Evolutionary conservation across 2,113 vertebrate species (phyloP), one percentile per base, ranked within the genome.

Genomic region (Chunga burmeisteri): DNA sequence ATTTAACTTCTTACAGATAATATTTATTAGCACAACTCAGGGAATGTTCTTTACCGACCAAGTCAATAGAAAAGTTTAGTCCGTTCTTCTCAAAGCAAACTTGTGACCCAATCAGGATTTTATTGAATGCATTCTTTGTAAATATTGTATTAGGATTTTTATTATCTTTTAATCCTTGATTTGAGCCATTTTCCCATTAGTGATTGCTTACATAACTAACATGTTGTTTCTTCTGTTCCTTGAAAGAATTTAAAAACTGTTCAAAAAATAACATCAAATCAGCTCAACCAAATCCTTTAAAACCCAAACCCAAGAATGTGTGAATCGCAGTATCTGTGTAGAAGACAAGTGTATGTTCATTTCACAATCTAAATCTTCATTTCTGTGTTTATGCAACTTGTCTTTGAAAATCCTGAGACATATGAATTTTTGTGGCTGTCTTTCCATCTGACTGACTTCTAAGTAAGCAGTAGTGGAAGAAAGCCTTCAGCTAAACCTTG

Each of bases 301-400:
- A 86, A 66, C 6, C 10, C 46, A 38, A 62, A 72, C 6, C 36
- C 3, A 6, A 63, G 59, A 87, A 92, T 40, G 66, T 92, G 62
- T 79, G 88, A 93, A 67, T 74, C 2, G 0, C 70, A 67, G 42
- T 71, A 42, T 77, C 44, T 70, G 16, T 52, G 75, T 40, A 58
- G 81, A 86, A 89, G 26, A 75, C 25, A 88, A 83, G n/a, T 50
- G 16, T 89, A 65, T 83, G 89, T 92, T 95, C 30, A 75, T 78
- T 83, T 93, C 73, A 79, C 32, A 79, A 30, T 62, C 38, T 61
- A 66, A 36, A 73, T 94, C 70, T 94, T 93, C 42, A 44, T 91
- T 84, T 95, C 53, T 83, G 23, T 94, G 40, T 90, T 87, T 82
- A 38, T 91, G 32, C 58, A 83, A 53, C 29, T 96, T 96, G 79